Conservation (phyloP, 2,888 invertebrate genomes). For the Serrognathus titanus region DNA sequence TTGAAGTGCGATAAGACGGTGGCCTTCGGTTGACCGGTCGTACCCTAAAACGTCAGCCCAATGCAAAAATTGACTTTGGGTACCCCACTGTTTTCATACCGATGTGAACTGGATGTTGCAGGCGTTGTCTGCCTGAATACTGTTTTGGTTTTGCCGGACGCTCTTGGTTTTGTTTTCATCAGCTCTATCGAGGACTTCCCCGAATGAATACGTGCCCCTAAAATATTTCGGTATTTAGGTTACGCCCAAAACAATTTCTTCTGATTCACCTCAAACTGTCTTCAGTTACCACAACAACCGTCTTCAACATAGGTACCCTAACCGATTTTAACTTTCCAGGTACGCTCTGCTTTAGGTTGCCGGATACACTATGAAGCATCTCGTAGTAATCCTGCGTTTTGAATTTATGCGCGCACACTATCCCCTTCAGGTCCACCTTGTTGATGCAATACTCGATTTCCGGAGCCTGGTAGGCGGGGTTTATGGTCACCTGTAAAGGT, state of each 20-base stretch:
- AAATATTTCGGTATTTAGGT: slow-evolving; percentile 18
- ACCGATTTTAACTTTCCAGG: slow-evolving; percentile 47
- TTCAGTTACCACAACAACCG: slow-evolving; percentile 59
- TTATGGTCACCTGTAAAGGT: slow-evolving; percentile 64
- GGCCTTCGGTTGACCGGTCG: slow-evolving; percentile 70
- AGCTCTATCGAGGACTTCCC: slow-evolving; percentile 45
- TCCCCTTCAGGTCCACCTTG: slow-evolving; percentile 65
- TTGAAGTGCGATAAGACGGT: slow-evolving; percentile 67
- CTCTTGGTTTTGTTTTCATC: slow-evolving; percentile 36
- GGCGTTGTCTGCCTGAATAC: slow-evolving; percentile 63
- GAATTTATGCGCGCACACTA: slow-evolving; percentile 62
- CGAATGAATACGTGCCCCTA: slow-evolving; percentile 50
- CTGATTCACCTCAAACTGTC: slow-evolving; percentile 52
- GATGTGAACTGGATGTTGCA: slow-evolving; percentile 83
- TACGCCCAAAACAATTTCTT: slow-evolving; percentile 35
- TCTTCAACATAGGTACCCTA: slow-evolving; percentile 51
- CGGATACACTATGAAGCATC: slow-evolving; percentile 58
- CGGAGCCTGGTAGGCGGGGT: slow-evolving; percentile 66
- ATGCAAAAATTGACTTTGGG: too few species aligned
- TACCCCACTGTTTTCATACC: slow-evolving; percentile 35
- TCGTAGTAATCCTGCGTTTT: slow-evolving; percentile 66
- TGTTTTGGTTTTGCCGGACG: slow-evolving; percentile 47
- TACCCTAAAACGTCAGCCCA: slow-evolving; percentile 39
- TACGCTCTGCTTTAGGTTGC: slow-evolving; percentile 52
- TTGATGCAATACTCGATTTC: slow-evolving; percentile 72